phyloP scores from a whole-genome alignment of 1,140 invertebrate genomes.

The Mizuhopecten yessoensis region DNA sequence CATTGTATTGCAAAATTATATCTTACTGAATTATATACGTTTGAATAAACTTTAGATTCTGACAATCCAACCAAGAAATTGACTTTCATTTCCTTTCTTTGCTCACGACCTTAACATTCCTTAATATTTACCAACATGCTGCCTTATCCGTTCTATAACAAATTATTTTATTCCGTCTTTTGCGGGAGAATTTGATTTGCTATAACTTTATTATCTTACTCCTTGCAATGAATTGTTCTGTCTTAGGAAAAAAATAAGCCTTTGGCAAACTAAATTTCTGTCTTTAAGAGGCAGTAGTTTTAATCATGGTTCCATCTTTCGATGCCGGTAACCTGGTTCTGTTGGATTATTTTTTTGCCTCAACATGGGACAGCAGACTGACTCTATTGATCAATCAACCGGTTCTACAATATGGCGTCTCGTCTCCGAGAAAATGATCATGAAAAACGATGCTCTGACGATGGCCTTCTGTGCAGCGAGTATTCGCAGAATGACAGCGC shows the following conservation, averaged over 20 bases:
- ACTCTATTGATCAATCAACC: slow-evolving; percentile 34
- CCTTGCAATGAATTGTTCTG: slow-evolving; percentile 11
- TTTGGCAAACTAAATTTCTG: slow-evolving; percentile 17
- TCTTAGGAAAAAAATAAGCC: slow-evolving; percentile 9
- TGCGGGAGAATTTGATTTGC: background rate
- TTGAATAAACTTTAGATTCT: slow-evolving; percentile 22
- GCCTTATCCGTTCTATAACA: background rate
- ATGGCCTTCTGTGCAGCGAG: slow-evolving; percentile 15
- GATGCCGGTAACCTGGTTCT: slow-evolving; percentile 12
- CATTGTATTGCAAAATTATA: background rate
- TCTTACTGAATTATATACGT: background rate
- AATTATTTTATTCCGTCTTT: background rate
- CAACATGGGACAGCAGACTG: slow-evolving; percentile 5
- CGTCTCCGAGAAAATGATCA: slow-evolving; percentile 31
- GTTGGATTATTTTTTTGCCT: slow-evolving; percentile 10
- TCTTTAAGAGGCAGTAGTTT: slow-evolving; percentile 34
- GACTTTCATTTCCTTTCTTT: background rate
- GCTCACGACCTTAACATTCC: background rate
- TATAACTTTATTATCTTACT: background rate
- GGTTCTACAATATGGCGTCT: slow-evolving; percentile 31
- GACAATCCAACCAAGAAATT: background rate
- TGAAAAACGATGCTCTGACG: slow-evolving; percentile 7
- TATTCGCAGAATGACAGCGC: background rate
- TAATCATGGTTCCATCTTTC: slow-evolving; percentile 34
- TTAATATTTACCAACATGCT: background rate